Base-by-base conservation (phyloP, 2,888 invertebrate genomes). In the Thera obeliscata region DNA sequence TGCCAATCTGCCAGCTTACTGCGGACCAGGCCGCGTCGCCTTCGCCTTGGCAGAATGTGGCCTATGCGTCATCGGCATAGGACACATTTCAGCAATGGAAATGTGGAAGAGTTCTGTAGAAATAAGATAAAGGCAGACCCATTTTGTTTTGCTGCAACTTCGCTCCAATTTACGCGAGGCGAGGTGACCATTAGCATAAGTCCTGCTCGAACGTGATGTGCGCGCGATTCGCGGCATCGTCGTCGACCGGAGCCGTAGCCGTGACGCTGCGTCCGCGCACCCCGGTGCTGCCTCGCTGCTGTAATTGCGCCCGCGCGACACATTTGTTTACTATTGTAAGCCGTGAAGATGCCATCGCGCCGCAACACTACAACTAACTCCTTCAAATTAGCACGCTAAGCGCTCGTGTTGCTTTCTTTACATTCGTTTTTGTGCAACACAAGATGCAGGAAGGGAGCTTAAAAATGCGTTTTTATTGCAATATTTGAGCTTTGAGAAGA, bases 241-340 rank as follows among this genome's bases (percentile, higher is more conserved):
- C 43, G 43, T 43, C 38, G 41, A 83, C 72, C 86, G 88, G 86
- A 83, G 87, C 78, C 64, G 56, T 71, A 58, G 79, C 71, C 80
- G 78, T 81, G 66, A 72, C 81, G 81, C 60, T 77, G 76, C 83
- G 81, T 78, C 78, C 73, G 71, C 72, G 74, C 76, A 74, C 73
- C 70, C 69, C 72, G 71, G 74, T 72, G 70, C 73, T 12, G 7
- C 38, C 12, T 3, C 69, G 77, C 73, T 84, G 74, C 76, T 85
- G 88, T 91, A 91, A 91, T 93, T 91, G 91, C 89, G 81, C 78
- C 85, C 79, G 82, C 79, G 87, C 92, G 88, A 91, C 93, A 92
- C 92, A 91, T 92, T 93, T 91, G 92, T 92, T 92, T 89, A 90
- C 90, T 90, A 91, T 91, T 90, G 91, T 89, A 90, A 88, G 89